Evolutionary conservation across 2,888 invertebrate species (phyloP).

Genomic region (Phengaris arion): DNA sequence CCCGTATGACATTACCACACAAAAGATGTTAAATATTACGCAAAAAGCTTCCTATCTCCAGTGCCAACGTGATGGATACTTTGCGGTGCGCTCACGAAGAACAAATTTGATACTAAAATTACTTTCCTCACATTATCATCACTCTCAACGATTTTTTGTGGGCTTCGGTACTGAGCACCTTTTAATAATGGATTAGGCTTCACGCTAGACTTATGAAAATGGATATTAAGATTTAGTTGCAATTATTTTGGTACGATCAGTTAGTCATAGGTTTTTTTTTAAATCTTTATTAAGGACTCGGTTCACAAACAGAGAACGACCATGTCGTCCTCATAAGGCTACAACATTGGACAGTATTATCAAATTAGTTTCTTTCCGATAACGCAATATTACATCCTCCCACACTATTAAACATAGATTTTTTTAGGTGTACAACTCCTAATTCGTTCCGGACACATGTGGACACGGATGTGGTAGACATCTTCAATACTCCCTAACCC

Average conservation of each 20-base stretch:
- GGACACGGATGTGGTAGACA: too few relatives aligned
- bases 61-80: not conserved
- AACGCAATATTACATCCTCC: too few relatives aligned
- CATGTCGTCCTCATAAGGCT: too few relatives aligned
- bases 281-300: too few relatives aligned
- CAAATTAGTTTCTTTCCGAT: too few relatives aligned
- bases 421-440: too few relatives aligned
- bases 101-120: conserved; percentile 21
- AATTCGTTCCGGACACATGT: too few relatives aligned
- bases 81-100: not conserved
- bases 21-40: not conserved
- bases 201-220: not conserved
- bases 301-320: too few relatives aligned
- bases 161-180: not conserved
- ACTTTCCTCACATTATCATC: conserved; percentile 9
- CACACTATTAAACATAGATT: too few relatives aligned
- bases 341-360: too few relatives aligned
- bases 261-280: too few relatives aligned
- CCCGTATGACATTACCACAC: not conserved
- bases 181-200: not conserved
- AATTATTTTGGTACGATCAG: not conserved
- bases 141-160: not conserved
- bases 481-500: too few relatives aligned
- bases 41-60: conserved; percentile 1
- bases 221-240: not conserved